Base-by-base conservation (phyloP, 2,888 invertebrate genomes). In the Apoderus coryli region DNA sequence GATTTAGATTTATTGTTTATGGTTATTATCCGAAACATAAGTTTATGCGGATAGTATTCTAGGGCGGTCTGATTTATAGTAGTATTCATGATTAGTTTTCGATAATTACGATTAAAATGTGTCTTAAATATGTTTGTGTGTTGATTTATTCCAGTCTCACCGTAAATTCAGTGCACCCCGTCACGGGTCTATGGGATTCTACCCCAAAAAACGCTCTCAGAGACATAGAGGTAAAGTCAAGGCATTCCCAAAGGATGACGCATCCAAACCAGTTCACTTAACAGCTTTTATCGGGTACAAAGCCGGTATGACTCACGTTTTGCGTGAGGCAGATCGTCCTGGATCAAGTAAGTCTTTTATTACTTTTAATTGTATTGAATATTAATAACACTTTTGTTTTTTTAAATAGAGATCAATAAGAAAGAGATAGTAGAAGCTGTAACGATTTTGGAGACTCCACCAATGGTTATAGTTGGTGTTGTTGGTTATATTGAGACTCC, bases 341-440 rank as follows among this genome's bases (percentile, higher is more conserved):
- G 95, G 95, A 41, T 96, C 95, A 63, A 95, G 92, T 93, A 63
- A 81, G 90, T 79, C 22, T n/a, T n/a, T n/a, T n/a, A n/a, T 28
- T 12, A 9, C 7, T 22, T 7, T 14, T 2, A 11, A 22, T 16
- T 22, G 12, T 10, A 16, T 16, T 15, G 4, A 25, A 22, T 14
- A 29, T 11, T 19, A 27, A 22, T 25, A 28, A 30, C 4, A 11
- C 19, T 14, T 16, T 10, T 11, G 3, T 37, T 29, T 34, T 47
- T 31, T 29, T 39, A 59, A 65, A 22, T 60, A 90, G 95, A 98
- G 72, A 82, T 95, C 40, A 95, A 99, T 70, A 98, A 98, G 66
- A 99, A 99, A 64, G 98, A 99, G 64, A 90, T 98, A 36, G 95
- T 98, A 13, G 98, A 99, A 60, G 90, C 93, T 25, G 98, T 99